Conservation (phyloP, 2,888 invertebrate genomes). For the Leuctra nigra region DNA sequence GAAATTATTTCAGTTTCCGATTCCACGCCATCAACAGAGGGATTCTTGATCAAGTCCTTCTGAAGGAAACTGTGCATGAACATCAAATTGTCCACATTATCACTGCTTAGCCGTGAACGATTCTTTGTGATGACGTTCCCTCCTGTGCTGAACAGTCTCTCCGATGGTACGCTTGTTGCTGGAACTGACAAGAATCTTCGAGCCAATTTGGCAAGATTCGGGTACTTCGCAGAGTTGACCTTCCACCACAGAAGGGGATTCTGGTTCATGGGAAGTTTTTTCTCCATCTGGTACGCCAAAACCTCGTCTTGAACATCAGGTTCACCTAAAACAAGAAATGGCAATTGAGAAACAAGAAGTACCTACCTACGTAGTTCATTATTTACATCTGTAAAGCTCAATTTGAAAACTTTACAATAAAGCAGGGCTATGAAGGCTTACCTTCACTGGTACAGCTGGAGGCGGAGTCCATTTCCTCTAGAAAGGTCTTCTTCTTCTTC, state of each 20-base stretch:
- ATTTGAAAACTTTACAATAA: too few relatives aligned
- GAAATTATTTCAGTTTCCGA: background rate
- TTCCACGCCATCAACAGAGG: background rate
- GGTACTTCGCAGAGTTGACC: background rate
- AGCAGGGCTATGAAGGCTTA: too few relatives aligned
- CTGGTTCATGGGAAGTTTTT: conserved; percentile 1
- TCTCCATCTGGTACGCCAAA: conserved; percentile 7
- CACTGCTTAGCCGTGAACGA: background rate
- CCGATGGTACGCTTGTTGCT: conserved; percentile 9
- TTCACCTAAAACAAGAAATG: too few relatives aligned
- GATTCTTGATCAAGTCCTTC: background rate
- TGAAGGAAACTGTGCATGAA: conserved; percentile 1
- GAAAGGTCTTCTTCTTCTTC: too few relatives aligned
- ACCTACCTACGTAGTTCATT: too few relatives aligned
- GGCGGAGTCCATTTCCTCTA: too few relatives aligned
- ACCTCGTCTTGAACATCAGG: too few relatives aligned
- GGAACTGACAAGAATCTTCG: background rate
- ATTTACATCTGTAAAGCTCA: too few relatives aligned
- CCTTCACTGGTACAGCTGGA: too few relatives aligned
- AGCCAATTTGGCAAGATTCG: background rate
- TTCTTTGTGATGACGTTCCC: conserved; percentile 11
- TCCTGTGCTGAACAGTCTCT: conserved; percentile 10
- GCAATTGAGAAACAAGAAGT: too few relatives aligned
- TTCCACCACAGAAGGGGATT: conserved; percentile 9
- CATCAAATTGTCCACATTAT: conserved; percentile 11